Conservation (phyloP, 2,888 invertebrate species). For the Encarsia formosa region DNA sequence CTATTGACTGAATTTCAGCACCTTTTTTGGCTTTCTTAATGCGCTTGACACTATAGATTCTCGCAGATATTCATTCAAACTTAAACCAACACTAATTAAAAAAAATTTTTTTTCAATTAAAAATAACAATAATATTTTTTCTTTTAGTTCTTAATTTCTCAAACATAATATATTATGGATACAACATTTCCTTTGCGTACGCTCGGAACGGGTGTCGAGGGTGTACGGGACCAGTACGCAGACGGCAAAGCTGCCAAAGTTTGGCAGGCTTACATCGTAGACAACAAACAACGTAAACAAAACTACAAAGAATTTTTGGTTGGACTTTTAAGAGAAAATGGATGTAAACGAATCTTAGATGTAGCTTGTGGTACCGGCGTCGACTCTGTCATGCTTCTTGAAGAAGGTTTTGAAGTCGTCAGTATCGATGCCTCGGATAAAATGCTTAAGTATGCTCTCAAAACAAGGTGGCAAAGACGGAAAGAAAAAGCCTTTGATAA, state of each 20-base stretch:
- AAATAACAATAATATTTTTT: no score
- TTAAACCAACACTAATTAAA: no score
- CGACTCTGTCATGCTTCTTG: slow-evolving; percentile 81
- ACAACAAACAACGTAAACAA: slow-evolving; percentile 76
- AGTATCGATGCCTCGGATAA: slow-evolving; percentile 89
- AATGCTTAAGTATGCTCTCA: slow-evolving; percentile 85
- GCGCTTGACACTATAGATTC: no score
- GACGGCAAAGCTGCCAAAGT: slow-evolving; percentile 86
- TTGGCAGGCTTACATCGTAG: slow-evolving; percentile 87
- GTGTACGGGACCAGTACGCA: slow-evolving; percentile 81
- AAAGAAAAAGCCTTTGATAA: slow-evolving; percentile 74
- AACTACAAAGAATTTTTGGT: slow-evolving; percentile 79
- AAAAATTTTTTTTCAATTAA: no score
- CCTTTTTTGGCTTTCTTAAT: no score
- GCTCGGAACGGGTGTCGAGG: no score
- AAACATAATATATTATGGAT: no score
- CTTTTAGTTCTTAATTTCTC: no score
- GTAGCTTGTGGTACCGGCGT: slow-evolving; percentile 88
- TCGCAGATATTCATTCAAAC: no score
- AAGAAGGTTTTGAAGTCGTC: slow-evolving; percentile 80
- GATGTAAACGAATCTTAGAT: slow-evolving; percentile 72
- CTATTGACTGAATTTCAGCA: no score
- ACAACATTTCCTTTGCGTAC: no score
- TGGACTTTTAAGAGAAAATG: slow-evolving; percentile 64
- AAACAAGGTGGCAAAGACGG: slow-evolving; percentile 78